Evolutionary conservation across 2,888 invertebrate genomes (phyloP).

Genomic region (Eupithecia subfuscata): DNA sequence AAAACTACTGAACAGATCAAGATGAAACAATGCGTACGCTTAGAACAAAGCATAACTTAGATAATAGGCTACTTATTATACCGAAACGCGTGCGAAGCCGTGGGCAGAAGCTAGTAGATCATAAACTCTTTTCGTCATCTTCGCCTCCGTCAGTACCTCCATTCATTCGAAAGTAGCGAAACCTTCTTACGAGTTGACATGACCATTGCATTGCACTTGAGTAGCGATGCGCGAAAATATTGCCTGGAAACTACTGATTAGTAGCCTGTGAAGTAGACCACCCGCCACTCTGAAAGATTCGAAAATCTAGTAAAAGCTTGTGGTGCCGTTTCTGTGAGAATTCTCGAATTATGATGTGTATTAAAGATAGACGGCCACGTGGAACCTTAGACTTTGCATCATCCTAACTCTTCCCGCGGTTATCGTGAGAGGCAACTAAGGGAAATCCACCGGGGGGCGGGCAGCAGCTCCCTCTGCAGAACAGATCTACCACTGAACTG

Average conservation of each 20-base stretch:
- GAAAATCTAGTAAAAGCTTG: background rate
- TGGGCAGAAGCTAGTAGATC: background rate
- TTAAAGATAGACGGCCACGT: background rate
- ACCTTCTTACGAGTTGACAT: slow-evolving; percentile 24
- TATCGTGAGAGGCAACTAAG: background rate
- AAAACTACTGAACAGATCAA: no score
- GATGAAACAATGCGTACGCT: no score
- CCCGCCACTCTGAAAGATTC: slow-evolving; percentile 1
- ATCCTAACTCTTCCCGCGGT: background rate
- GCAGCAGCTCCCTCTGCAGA: no score
- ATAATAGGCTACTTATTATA: no score
- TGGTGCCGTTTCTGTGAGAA: background rate
- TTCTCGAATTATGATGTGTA: background rate
- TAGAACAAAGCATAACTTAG: no score
- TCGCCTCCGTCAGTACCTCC: background rate
- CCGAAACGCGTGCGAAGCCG: no score
- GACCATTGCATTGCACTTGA: slow-evolving; percentile 16
- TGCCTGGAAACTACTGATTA: slow-evolving; percentile 17
- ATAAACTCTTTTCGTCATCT: background rate
- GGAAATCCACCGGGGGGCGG: background rate
- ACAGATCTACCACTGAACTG: no score
- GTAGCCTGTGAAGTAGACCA: slow-evolving; percentile 3
- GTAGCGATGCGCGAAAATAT: slow-evolving; percentile 11
- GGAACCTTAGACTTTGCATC: background rate
- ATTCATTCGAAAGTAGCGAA: background rate